phyloP scores from a whole-genome alignment of 2,888 invertebrate genomes.

The Amblyjoppa fuscipennis region DNA sequence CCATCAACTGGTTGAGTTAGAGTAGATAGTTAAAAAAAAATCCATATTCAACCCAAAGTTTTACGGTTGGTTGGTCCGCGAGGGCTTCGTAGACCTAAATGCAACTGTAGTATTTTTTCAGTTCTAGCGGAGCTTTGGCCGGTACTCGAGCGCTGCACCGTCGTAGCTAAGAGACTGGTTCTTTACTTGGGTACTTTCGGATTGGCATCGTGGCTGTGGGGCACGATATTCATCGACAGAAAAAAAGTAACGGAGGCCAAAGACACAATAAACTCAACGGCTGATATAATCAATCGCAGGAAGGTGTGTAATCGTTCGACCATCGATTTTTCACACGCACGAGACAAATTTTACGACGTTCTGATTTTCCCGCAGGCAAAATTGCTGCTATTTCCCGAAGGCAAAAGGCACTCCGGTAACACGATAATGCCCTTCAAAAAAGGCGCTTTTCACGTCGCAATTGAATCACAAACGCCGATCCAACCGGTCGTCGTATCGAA shows the following conservation, averaged over 20 bases:
- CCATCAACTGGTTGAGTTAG: too few species aligned
- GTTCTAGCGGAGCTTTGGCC: slow-evolving; percentile 94
- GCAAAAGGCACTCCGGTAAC: slow-evolving; percentile 93
- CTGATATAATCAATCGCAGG: slow-evolving; percentile 88
- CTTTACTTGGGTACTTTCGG: slow-evolving; percentile 95
- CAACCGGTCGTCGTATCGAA: slow-evolving; percentile 95
- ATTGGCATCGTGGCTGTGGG: slow-evolving; percentile 94
- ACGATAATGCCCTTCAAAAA: slow-evolving; percentile 96
- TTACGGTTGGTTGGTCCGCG: too few species aligned
- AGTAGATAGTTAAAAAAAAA: too few species aligned
- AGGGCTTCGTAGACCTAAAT: not conserved
- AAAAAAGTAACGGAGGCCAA: slow-evolving; percentile 90
- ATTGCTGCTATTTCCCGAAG: slow-evolving; percentile 96
- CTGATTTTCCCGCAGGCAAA: slow-evolving; percentile 87
- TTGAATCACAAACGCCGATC: slow-evolving; percentile 93
- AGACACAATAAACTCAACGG: slow-evolving; percentile 90
- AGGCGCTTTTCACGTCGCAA: slow-evolving; percentile 97
- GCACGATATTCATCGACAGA: slow-evolving; percentile 95
- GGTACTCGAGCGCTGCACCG: slow-evolving; percentile 91
- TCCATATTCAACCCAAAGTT: too few species aligned
- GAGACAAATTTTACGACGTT: not conserved
- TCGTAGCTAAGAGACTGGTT: slow-evolving; percentile 94
- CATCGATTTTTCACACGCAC: not conserved
- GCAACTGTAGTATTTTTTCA: slow-evolving; percentile 24
- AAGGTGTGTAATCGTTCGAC: slow-evolving; percentile 85